These are phyloP conservation scores for Danio jaintianensis DNA, from an alignment of 2,797 vertebrate species.

Conservation along the genomic window DNA sequence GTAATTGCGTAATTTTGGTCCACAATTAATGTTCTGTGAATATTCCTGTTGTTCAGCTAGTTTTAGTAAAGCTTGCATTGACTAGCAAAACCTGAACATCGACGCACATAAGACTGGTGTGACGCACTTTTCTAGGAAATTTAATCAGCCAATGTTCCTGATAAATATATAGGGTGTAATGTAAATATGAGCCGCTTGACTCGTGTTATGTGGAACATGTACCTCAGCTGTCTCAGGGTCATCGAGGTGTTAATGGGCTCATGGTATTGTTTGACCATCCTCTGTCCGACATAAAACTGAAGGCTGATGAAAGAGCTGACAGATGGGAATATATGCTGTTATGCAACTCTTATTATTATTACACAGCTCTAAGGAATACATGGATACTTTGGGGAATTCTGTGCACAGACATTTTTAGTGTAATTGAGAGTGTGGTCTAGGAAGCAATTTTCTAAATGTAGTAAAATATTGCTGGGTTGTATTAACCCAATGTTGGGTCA, in stretches of 20 bases:
- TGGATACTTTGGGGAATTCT: background rate
- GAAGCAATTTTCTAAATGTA: no score
- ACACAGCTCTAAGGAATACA: background rate
- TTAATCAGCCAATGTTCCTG: conserved; percentile 32
- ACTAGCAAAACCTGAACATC: conserved; percentile 31
- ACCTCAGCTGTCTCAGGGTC: conserved; percentile 45
- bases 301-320: conserved; percentile 36
- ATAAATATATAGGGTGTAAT: conserved; percentile 42
- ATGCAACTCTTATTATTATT: conserved; percentile 19
- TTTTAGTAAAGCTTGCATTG: conserved; percentile 17
- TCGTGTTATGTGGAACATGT: conserved; percentile 49
- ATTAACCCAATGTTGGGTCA: no score
- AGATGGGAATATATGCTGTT: conserved; percentile 35
- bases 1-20: no score
- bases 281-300: conserved; percentile 27
- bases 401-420: background rate
- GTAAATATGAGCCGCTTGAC: conserved; percentile 49
- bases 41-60: conserved; percentile 12
- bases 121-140: conserved; percentile 33
- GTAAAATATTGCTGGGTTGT: no score
- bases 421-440: background rate
- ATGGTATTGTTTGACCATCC: conserved; percentile 48
- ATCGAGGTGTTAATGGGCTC: conserved; percentile 40
- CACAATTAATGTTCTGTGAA: conserved; percentile 23
- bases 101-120: conserved; percentile 2